Base-by-base conservation (phyloP, 64 coral and sea anemone genomes). In the Pocillopora damicornis region DNA sequence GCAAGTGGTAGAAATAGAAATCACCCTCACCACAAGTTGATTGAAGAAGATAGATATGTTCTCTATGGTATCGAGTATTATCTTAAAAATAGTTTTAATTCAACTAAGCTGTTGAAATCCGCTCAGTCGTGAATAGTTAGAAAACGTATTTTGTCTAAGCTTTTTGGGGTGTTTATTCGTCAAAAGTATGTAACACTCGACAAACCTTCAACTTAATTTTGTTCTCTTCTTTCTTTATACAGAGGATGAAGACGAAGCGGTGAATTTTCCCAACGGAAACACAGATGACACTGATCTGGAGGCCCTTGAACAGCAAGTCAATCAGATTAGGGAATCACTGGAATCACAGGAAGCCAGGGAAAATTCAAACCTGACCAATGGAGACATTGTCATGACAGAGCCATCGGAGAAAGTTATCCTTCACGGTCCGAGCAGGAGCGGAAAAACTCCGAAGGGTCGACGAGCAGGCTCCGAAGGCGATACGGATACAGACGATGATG, bases 301-400 rank as follows among this genome's bases (percentile, higher is more conserved):
- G 16, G 83, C 83, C 6, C 83, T 97, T 7, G 91, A 97, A 68
- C 87, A 72, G 59, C 91, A 97, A 87, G 94, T 97, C n/a, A 97
- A 92, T 34, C 88, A 97, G 58, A 97, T 97, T 78, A 87, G 91
- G 13, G 87, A 93, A 36, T 97, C 94, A 13, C 74, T 97, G 25
- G 89, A 88, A 75, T 60, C 85, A 9, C 87, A 91, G 14, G 92
- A 96, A 13, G 84, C 82, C 59, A 83, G 78, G 61, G 87, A 59
- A 2, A 90, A 83, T 60, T 59, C 58, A 1, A 88, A 36, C 67
- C 83, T 93, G n/a, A 76, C 91, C 42, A 96, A 96, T 26, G 94
- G 91, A 59, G 91, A 93, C 87, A 79, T 89, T 71, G 60, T 60
- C 11, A 89, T 71, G 36, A 78, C 62, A 38, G 79, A 35, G 30